Base-by-base conservation (phyloP, 2,888 invertebrate genomes). In the Bruchidius siliquastri region DNA sequence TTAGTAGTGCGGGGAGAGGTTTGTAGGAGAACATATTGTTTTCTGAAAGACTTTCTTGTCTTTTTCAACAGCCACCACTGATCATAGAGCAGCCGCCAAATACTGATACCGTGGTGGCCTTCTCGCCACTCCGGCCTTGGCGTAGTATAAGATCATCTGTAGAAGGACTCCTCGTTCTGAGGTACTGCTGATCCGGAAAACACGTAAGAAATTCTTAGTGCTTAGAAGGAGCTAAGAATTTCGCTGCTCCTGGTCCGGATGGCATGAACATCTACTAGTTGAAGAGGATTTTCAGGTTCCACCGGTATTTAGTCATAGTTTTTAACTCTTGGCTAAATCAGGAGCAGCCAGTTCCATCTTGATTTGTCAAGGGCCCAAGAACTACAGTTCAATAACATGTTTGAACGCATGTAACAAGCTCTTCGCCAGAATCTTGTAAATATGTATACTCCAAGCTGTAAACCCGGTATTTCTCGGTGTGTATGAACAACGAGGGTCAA, bases 401-500 rank as follows among this genome's bases (percentile, higher is more conserved):
- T 22, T 72, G 20, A 69, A 69, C 67, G 20, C 70, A 20, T 72
- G 70, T 69, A 72, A 66, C 70, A 74, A 72, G 22, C 13, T 74
- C 30, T 74, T 49, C 49, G 72, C 69, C 30, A 66, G 66, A 20
- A 72, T 72, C 67, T 69, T 72, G 30, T 74, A 67, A 8, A 67
- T n/a, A 22, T 20, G 49, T n/a, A 68, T 69, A 2, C 68, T 49
- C 68, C 22, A 67, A 4, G 20, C n/a, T 21, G 21, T 67, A 67
- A 67, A 67, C 10, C 20, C 10, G 2, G 21, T 20, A n/a, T 4
- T 20, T 67, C n/a, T 73, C 21, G 4, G 4, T 49, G 70, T 32
- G 20, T 70, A 74, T 68, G 75, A 77, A 72, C 75, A 76, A 70
- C 76, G 72, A 20, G 74, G 76, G 71, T 75, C 71, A 69, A 75